Conservation (phyloP, 2,888 invertebrate species). For the Malthinus flaveolus region DNA sequence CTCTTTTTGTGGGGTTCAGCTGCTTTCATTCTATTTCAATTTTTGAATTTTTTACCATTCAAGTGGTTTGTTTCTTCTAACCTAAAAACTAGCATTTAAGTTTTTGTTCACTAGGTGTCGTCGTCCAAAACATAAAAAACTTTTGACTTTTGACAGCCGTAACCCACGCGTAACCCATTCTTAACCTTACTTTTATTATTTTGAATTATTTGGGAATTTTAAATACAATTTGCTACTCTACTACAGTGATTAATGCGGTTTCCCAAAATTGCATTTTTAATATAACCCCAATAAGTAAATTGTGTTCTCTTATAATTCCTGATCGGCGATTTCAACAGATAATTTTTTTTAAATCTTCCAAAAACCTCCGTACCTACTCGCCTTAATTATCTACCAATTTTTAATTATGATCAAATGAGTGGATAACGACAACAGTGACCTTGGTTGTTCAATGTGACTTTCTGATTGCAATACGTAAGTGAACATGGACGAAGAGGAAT, state of each 20-base stretch:
- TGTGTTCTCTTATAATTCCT: no score
- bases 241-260: no score
- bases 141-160: no score
- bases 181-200: no score
- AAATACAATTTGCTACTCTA: no score
- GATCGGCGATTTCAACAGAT: no score
- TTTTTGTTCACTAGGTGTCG: neutral
- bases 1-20: conserved; percentile 5
- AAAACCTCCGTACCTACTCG: no score
- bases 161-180: no score
- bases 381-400: neutral
- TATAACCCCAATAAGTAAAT: no score
- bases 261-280: no score
- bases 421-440: conserved; percentile 23
- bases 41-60: neutral
- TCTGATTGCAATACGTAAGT: neutral
- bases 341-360: no score
- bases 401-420: conserved; percentile 32
- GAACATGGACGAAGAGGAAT: conserved; percentile 1
- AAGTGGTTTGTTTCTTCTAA: conserved; percentile 3
- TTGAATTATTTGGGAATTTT: no score
- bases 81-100: neutral
- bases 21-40: conserved; percentile 16
- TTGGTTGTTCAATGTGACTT: conserved; percentile 20
- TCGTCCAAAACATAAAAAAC: neutral